Evolutionary conservation across 2,797 vertebrate species (phyloP), one percentile per base, ranked within the genome.

Genomic region (Lindbergichthys nudifrons): DNA sequence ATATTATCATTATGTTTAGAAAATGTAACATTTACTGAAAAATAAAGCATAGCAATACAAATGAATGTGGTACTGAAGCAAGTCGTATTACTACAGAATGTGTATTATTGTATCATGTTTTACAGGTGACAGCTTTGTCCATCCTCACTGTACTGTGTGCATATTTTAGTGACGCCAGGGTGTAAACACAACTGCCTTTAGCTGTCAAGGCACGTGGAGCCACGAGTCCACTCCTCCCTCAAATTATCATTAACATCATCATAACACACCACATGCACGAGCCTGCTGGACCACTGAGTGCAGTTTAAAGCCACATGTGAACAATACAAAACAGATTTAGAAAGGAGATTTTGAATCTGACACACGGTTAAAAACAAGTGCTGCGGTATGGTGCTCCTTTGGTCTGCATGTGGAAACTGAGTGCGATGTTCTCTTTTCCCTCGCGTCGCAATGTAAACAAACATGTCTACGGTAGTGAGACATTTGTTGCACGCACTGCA

Each of bases 381-480:
- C 5, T 32, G 14, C 4, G 48, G 41, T 69, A 42, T 12, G 32
- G 45, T 11, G 80, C 32, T 26, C 26, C 73, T 71, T 70, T 15
- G 1, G 18, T 60, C 9, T 69, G 18, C 84, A 83, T 86, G 84
- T 80, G 82, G 73, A 77, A 83, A 73, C 72, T 65, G 80, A 84
- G 79, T 77, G 82, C 72, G 72, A 81, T 50, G 85, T 78, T 89
- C 78, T 64, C 46, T 62, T 73, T 52, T 77, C 78, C 76, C 75
- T 77, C 61, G 50, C 63, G 71, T 66, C 73, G 45, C 75, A 85
- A 90, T 91, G 92, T 93, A 93, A 93, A 93, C 92, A 93, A 93
- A 93, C 91, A 91, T 74, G 89, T 90, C 88, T 72, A 87, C 84
- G 65, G 59, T 75, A 52, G 62, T 10, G 65, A 76, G 79, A 78